Evolutionary conservation across 2,113 vertebrate genomes (phyloP), one percentile per base, ranked within the genome.

Genomic region (Prietella phreatophila): DNA sequence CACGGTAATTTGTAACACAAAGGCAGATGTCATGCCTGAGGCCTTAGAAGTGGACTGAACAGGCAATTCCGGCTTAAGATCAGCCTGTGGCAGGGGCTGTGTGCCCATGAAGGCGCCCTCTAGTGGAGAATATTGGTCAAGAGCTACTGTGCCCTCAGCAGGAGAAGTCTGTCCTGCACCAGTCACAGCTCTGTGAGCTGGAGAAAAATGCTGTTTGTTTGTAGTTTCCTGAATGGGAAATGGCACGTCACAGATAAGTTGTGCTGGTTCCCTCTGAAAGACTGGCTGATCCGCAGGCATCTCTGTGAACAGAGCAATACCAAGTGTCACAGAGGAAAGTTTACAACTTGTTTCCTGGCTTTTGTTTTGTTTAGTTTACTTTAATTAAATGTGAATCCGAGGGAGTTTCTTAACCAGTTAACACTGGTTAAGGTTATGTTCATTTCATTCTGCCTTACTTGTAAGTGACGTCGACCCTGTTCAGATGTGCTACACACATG

Each of bases 101-200:
- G n/a, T 10, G 15, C n/a, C 76, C 5, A 0, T 5, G 20, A 53
- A n/a, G 14, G 69, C 60, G 14, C 42, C 53, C 60, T 86, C 85
- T 50, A 20, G 67, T 42, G 83, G 69, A 69, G 86, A 71, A 50
- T 65, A 82, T 27, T 69, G 60, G 11, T 6, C 22, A 1, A 22
- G 13, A 55, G 30, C 82, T 42, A 56, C 13, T 9, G 80, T 11
- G 4, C 50, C 84, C 39, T 86, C 79, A 86, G 83, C 33, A 1
- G 80, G 71, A 22, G 86, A 84, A 30, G 25, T 15, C 20, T 88
- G 84, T 39, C 25, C 84, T 63, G 79, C 27, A 1, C 53, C 61
- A n/a, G 67, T 65, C 10, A 73, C 36, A 58, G 75, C 73, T 3
- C 73, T 39, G 5, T 36, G 61, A 30, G 39, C 78, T 60, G 83